Evolutionary conservation across 2,797 vertebrate genomes (phyloP).

Genomic region (Psittacula echo): DNA sequence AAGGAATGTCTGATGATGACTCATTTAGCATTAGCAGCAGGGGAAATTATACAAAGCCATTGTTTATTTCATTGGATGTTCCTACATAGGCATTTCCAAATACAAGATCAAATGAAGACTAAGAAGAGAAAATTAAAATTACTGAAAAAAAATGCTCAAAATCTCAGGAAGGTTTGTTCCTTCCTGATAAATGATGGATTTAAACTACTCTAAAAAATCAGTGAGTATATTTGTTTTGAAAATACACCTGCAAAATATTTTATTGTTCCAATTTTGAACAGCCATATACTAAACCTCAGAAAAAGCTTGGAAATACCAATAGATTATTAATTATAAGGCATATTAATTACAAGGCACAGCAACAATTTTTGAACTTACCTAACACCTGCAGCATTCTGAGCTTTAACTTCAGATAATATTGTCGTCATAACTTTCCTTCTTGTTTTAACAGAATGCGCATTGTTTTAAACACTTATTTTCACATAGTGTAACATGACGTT

Average conservation of each 20-base stretch:
- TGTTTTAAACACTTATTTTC: constrained; percentile 9
- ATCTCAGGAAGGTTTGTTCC: neutral
- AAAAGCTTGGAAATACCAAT: neutral
- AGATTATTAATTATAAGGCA: neutral
- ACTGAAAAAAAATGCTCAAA: neutral
- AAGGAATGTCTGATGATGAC: neutral
- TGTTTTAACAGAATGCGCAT: neutral
- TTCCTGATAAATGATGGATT: neutral
- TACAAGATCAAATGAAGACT: neutral
- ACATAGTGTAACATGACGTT: neutral
- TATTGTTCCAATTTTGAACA: neutral
- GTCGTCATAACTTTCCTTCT: neutral
- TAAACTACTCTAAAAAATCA: neutral
- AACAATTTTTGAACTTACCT: neutral
- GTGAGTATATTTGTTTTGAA: neutral
- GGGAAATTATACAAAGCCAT: neutral
- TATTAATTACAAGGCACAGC: neutral
- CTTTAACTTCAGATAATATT: neutral
- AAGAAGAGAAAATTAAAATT: neutral
- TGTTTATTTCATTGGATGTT: neutral
- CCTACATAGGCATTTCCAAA: neutral
- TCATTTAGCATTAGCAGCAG: neutral
- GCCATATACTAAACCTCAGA: neutral
- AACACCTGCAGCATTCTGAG: neutral
- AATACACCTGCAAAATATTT: neutral